Evolutionary conservation across 2,113 vertebrate species (phyloP).

Genomic region (Parus major): DNA sequence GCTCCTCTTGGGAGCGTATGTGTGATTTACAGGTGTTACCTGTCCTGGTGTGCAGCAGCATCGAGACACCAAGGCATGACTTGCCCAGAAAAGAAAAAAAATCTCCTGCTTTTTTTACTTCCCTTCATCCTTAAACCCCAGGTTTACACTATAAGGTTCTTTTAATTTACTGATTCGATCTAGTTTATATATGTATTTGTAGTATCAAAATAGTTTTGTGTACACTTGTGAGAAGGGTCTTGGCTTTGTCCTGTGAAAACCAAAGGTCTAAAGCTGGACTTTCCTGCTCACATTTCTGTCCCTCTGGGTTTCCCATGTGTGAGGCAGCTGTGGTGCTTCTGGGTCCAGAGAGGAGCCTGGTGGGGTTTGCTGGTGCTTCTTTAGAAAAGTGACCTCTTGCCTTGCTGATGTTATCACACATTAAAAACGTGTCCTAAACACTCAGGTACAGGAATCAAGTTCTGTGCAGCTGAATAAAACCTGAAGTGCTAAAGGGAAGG

Average conservation of each 20-base stretch:
- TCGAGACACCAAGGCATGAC: neutral
- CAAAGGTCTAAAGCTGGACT: neutral
- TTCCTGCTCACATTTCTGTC: rapidly evolving
- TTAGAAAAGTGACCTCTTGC: neutral
- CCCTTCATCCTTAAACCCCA: neutral
- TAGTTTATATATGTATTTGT: rapidly evolving
- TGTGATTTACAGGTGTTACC: neutral
- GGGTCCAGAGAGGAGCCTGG: neutral
- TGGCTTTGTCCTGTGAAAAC: neutral
- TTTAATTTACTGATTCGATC: neutral
- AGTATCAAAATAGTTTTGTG: neutral
- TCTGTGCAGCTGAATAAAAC: neutral
- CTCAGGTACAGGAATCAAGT: neutral
- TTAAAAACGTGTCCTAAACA: neutral
- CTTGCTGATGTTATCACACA: neutral
- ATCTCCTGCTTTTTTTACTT: neutral
- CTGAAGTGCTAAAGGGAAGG: neutral
- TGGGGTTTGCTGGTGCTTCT: neutral
- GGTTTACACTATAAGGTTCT: neutral
- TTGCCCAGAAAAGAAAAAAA: neutral
- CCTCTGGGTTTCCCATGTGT: neutral
- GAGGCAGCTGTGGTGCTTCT: rapidly evolving
- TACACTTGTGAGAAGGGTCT: neutral
- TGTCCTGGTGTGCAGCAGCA: neutral
- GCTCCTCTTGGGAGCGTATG: rapidly evolving